Conservation (phyloP, 1,140 invertebrate genomes). For the Brachystomella parvula region DNA sequence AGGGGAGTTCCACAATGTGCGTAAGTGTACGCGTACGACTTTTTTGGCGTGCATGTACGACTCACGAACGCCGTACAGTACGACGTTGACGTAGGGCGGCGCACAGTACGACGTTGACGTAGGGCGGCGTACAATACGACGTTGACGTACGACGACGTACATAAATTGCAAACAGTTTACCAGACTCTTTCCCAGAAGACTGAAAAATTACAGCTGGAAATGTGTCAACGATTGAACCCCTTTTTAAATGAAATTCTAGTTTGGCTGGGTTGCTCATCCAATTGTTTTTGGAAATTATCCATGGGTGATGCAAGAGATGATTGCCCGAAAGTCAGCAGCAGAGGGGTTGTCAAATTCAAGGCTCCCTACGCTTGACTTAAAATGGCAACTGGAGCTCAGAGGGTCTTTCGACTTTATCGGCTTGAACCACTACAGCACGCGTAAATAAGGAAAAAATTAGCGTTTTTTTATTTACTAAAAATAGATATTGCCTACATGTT, state of each 20-base stretch:
- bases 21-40: no score
- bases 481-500: not conserved
- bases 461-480: not conserved
- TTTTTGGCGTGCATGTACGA: no score
- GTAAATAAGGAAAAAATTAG: not conserved
- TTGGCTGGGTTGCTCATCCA: slow-evolving; percentile 31
- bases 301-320: slow-evolving; percentile 49
- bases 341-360: slow-evolving; percentile 49
- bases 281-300: slow-evolving; percentile 47
- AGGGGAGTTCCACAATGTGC: no score
- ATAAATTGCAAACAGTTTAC: no score
- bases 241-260: slow-evolving; percentile 35
- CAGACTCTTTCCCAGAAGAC: no score
- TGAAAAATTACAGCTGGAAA: no score
- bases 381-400: slow-evolving; percentile 45
- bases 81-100: no score
- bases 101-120: no score
- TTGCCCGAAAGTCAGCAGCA: slow-evolving; percentile 48
- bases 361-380: slow-evolving; percentile 45
- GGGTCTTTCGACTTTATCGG: slow-evolving; percentile 40
- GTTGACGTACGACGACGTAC: no score
- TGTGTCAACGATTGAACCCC: no score
- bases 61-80: no score
- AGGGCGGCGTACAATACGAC: no score
- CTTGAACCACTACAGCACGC: slow-evolving; percentile 18